phyloP scores from a whole-genome alignment of 2,113 vertebrate species.

The Nycticebus coucang region DNA sequence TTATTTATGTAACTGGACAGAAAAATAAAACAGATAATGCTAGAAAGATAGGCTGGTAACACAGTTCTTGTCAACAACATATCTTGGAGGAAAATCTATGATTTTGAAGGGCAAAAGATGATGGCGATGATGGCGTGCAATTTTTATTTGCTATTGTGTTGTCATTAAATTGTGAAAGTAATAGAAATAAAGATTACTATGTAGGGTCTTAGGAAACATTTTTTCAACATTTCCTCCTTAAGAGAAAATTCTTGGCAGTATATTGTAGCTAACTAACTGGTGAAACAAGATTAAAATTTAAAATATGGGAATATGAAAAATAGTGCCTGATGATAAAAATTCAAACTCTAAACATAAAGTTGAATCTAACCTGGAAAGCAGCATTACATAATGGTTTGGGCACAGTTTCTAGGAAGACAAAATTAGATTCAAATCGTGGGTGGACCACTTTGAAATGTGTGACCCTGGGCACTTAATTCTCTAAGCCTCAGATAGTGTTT shows the following conservation, averaged over 20 bases:
- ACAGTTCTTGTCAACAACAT: neutral
- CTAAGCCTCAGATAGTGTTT: neutral
- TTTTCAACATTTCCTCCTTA: neutral
- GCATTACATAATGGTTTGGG: neutral
- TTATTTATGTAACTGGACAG: neutral
- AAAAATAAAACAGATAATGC: slow-evolving; percentile 8
- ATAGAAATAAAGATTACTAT: neutral
- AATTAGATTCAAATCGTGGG: neutral
- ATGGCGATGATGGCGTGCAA: neutral
- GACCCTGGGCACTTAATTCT: neutral
- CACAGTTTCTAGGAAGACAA: neutral
- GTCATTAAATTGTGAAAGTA: neutral
- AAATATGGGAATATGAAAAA: neutral
- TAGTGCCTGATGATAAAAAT: neutral
- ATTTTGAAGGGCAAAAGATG: neutral
- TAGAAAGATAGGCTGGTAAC: neutral
- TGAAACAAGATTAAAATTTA: neutral
- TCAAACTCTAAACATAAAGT: neutral
- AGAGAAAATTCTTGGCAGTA: neutral
- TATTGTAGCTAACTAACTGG: neutral
- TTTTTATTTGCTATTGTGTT: neutral
- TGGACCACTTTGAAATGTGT: neutral
- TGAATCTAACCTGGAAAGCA: neutral
- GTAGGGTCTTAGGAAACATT: neutral
- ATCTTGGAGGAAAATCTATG: neutral